Base-by-base conservation (phyloP, 2,888 invertebrate species). In the Xanthia togata region DNA sequence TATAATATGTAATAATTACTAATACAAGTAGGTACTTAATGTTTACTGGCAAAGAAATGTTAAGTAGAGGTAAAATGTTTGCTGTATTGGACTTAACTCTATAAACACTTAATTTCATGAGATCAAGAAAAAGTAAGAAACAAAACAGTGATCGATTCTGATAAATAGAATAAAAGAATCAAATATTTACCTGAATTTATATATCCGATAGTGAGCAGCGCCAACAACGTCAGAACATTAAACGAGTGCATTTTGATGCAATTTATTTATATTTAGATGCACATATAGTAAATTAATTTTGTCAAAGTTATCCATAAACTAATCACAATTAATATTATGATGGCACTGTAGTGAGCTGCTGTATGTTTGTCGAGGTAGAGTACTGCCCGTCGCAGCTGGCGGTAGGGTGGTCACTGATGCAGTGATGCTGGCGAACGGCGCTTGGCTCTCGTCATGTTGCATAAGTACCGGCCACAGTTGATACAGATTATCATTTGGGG, bases 401-500 rank as follows among this genome's bases (percentile, higher is more conserved):
- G 89, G 92, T 90, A 89, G 90, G 89, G 83, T 86, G 89, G 84
- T 89, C 91, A 94, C 95, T 94, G 94, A 89, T 89, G 91, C 91
- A 90, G 92, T 94, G 94, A 89, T 89, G 91, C 91, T 90, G 92
- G 91, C 89, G 91, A 91, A 85, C 88, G 90, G 92, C 91, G 91
- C 80, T 78, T 84, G 88, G 80, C 89, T 89, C 89, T 88, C 87
- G 90, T 88, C 87, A 83, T 80, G 91, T 96, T 96, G 96, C 96
- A 96, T 96, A 96, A 96, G 93, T 91, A 90, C 90, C 90, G 90
- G 89, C 90, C 90, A 85, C 90, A 91, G 91, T 93, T 95, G 95
- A 96, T 96, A 95, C 95, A 95, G 95, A 96, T 96, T 94, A 95
- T 95, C 95, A 95, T 96, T 96, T 96, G 96, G 95, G 95, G 96